Evolutionary conservation across 2,113 vertebrate genomes (phyloP), one percentile per base, ranked within the genome.

Genomic region (Todiramphus saurophagus): DNA sequence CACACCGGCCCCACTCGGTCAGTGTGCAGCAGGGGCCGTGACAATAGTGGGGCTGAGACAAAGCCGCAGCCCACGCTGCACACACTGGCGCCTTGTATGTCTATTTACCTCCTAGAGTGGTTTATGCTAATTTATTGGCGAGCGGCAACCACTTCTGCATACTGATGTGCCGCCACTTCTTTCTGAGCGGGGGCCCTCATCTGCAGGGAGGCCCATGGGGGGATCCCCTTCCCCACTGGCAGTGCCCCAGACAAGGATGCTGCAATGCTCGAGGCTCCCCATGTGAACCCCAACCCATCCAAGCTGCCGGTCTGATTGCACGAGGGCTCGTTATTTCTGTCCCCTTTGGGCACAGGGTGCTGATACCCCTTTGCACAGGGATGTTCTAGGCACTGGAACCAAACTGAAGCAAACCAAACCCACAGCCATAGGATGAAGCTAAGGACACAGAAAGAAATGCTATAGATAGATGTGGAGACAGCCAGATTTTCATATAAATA

Each of bases 1-100:
- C 96, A 82, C 94, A 96, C 96, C 59, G 96, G 97, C 96, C 97
- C 95, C 96, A 96, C 95, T 96, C 94, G 87, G 96, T 97, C 97
- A 96, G 95, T 94, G 91, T 97, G 96, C 97, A 96, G 95, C 92
- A 93, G 96, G 89, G 95, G 91, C 96, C 21, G 67, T 97, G 97
- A 97, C 97, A 98, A 98, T 98, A 96, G 97, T 97, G 96, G 96
- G 89, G 82, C 64, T 24, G 95, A 96, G 96, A 98, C 97, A 98
- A 98, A 98, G 97, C 94, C 89, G 83, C 96, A 96, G 94, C 96
- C 97, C 78, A 94, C 85, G 75, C 95, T 90, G 96, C 92, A 93
- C 96, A 95, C 96, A 98, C 95, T 96, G 87, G 96, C 88, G 96
- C 96, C 97, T 94, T 96, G 96, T 95, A 97, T 97, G 97, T 97